phyloP scores from a whole-genome alignment of 30 jellyfish, hydroid and myxozoan genomes.

The Mastigias papua region DNA sequence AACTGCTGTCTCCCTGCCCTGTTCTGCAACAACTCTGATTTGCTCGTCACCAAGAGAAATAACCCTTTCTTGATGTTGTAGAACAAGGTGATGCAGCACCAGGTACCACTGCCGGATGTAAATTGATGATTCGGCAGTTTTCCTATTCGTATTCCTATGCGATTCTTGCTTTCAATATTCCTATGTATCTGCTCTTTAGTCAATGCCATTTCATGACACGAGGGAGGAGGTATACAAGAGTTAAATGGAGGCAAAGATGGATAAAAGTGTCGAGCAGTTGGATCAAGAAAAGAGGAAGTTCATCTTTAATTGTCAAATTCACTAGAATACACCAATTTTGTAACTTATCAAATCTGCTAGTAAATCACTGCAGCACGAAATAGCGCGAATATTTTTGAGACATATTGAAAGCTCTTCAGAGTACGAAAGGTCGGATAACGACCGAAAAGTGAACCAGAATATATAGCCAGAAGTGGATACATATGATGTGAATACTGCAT shows the following conservation, averaged over 20 bases:
- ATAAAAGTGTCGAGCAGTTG: slow-evolving; percentile 29
- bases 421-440: too few relatives aligned
- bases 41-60: slow-evolving; percentile 29
- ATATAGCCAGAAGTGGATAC: too few relatives aligned
- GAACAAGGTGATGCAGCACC: slow-evolving; percentile 10
- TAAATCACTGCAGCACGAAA: too few relatives aligned
- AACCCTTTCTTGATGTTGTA: background rate
- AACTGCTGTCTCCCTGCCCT: slow-evolving; percentile 21
- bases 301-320: slow-evolving; percentile 25
- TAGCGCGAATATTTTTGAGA: too few relatives aligned
- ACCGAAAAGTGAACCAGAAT: too few relatives aligned
- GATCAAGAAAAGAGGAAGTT: slow-evolving; percentile 11
- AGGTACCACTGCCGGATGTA: slow-evolving; percentile 4
- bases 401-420: too few relatives aligned
- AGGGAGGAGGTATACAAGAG: background rate
- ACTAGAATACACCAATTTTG: slow-evolving; percentile 54
- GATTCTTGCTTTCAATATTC: slow-evolving; percentile 5
- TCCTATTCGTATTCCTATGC: slow-evolving; percentile 15
- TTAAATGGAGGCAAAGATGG: slow-evolving; percentile 34
- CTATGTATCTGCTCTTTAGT: slow-evolving; percentile 31
- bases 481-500: too few relatives aligned
- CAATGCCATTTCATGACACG: too few relatives aligned
- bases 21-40: slow-evolving; percentile 8
- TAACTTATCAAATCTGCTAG: too few relatives aligned
- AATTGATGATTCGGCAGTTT: slow-evolving; percentile 38